Percentiles rank a stretch among this genome's conserved stretches.
Conservation (phyloP, 2,888 invertebrate genomes). For the Drosophila borborema region DNA sequence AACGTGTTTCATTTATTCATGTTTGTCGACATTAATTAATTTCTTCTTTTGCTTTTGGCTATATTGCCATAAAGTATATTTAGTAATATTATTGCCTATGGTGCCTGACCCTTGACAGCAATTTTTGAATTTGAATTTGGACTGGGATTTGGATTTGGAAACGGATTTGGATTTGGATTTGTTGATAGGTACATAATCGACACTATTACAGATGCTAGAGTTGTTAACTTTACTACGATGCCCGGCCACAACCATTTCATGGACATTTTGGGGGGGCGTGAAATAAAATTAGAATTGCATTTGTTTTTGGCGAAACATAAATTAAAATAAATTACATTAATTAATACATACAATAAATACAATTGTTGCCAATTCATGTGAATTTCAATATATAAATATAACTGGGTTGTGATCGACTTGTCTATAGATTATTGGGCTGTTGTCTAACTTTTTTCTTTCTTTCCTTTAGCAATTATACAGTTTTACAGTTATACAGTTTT, state of each 20-base stretch:
- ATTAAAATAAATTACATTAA: conserved; percentile 70
- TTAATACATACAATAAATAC: conserved; percentile 70
- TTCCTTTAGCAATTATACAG: conserved; percentile 18
- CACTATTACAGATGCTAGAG: conserved; percentile 29
- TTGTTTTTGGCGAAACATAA: conserved; percentile 30
- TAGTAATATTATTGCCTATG: conserved; percentile 21
- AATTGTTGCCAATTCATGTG: conserved; percentile 57
- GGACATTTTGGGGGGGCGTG: conserved; percentile 36
- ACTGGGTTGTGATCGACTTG: conserved; percentile 55
- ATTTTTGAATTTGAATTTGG: conserved; percentile 4
- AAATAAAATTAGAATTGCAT: conserved; percentile 40
- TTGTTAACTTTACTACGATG: conserved; percentile 16
- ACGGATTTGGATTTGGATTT: conserved; percentile 11
- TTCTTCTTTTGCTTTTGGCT: conserved; percentile 31
- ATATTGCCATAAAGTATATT: conserved; percentile 23
- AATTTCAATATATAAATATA: conserved; percentile 38
- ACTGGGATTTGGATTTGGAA: conserved; percentile 6
- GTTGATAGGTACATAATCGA: conserved; percentile 28
- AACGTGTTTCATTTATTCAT: conserved; percentile 10
- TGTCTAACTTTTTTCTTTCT: background rate
- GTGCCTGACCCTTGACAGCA: conserved; percentile 34
- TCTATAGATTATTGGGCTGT: conserved; percentile 26
- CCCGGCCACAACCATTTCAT: conserved; percentile 67
- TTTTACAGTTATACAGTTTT: conserved; percentile 35
- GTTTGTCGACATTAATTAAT: conserved; percentile 15